These are phyloP conservation scores for Hirundo rustica DNA, from an alignment of 2,797 vertebrate species.

Conservation along the genomic window DNA sequence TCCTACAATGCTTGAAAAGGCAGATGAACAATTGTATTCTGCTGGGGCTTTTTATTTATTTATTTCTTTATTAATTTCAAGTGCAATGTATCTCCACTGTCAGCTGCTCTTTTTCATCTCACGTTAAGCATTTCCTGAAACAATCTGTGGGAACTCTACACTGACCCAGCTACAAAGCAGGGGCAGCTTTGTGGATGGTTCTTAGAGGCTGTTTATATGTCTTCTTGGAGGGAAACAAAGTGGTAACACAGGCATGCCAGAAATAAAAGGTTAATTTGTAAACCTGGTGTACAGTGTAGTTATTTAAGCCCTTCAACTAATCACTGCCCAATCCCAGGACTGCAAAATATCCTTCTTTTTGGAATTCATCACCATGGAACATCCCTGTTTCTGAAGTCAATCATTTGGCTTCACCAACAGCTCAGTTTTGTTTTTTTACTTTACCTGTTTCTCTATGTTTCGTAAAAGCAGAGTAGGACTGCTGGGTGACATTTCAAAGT, in stretches of 20 bases:
- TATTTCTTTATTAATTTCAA: background rate
- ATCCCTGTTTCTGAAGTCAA: background rate
- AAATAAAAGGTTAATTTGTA: conserved; percentile 47
- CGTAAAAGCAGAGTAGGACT: conserved; percentile 89
- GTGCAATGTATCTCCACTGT: background rate
- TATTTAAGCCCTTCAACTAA: background rate
- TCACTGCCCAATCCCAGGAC: background rate
- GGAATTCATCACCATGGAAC: conserved; percentile 17
- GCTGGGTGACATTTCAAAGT: conserved; percentile 87
- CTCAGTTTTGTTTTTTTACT: conserved; percentile 43
- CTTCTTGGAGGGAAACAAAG: background rate
- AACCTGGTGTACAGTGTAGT: background rate
- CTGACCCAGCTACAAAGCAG: background rate
- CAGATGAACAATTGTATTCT: background rate
- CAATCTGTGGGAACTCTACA: background rate
- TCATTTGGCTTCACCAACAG: background rate
- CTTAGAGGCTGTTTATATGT: background rate
- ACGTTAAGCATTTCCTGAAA: background rate
- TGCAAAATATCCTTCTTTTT: conserved; percentile 17
- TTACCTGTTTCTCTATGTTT: conserved; percentile 96
- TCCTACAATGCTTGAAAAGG: background rate
- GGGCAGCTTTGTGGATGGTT: background rate
- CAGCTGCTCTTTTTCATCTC: background rate
- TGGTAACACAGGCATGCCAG: background rate
- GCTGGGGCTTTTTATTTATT: background rate